Conservation (phyloP, 2,113 vertebrate genomes). For the Sterna hirundo region DNA sequence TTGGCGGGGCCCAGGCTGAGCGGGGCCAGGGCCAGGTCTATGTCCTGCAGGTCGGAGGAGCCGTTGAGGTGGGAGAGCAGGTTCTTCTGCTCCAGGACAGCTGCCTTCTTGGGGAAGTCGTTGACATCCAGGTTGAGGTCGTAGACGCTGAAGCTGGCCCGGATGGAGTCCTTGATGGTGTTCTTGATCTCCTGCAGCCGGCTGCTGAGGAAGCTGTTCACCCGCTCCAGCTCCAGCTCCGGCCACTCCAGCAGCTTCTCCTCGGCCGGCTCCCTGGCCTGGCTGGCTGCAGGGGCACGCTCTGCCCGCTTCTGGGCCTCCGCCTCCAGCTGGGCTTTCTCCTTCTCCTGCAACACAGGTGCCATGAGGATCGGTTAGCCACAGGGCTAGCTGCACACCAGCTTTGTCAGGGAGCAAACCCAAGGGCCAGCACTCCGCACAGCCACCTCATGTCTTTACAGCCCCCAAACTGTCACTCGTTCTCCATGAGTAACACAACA, state of each 20-base stretch:
- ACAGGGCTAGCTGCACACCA: rapidly evolving
- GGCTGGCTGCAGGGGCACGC: slow-evolving; percentile 61
- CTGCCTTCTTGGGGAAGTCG: slow-evolving; percentile 92
- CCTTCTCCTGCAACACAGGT: slow-evolving; percentile 81
- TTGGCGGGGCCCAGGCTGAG: slow-evolving; percentile 89
- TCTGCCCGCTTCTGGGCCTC: slow-evolving; percentile 73
- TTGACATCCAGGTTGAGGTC: slow-evolving; percentile 95
- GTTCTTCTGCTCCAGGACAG: slow-evolving; percentile 88
- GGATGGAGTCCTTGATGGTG: slow-evolving; percentile 96
- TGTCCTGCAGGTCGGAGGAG: slow-evolving; percentile 90
- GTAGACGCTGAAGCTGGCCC: slow-evolving; percentile 92
- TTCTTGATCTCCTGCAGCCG: slow-evolving; percentile 97
- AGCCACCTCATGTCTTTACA: rapidly evolving
- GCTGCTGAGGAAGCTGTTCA: slow-evolving; percentile 96
- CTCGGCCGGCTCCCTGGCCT: slow-evolving; percentile 45
- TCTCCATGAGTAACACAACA: neutral
- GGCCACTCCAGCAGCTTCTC: slow-evolving; percentile 93
- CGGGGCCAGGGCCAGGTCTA: slow-evolving; percentile 93
- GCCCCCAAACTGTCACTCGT: no score
- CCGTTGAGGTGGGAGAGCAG: slow-evolving; percentile 90
- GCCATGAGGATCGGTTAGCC: neutral
- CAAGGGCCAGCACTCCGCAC: rapidly evolving
- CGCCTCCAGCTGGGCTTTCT: slow-evolving; percentile 86
- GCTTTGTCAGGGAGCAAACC: neutral
- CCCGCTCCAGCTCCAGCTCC: slow-evolving; percentile 90